Percentiles rank a stretch among this genome's conserved stretches.
Conservation (phyloP, 2,797 vertebrate species). For the Melanotaenia trifasciata region DNA sequence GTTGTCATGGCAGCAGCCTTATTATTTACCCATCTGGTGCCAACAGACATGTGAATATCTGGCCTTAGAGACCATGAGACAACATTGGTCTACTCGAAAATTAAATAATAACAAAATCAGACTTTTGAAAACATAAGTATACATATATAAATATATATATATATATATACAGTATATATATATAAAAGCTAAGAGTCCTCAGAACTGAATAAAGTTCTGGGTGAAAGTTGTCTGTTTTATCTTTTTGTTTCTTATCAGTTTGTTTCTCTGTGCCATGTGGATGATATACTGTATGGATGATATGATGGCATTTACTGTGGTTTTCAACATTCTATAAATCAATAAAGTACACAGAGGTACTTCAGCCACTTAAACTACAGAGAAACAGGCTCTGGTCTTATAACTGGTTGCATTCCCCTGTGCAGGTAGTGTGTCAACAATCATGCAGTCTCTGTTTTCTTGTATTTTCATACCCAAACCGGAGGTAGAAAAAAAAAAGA, state of each 20-base stretch:
- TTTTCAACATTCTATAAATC: conserved; percentile 78
- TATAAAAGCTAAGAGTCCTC: conserved; percentile 73
- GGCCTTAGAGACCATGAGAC: conserved; percentile 74
- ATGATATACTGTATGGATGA: conserved; percentile 82
- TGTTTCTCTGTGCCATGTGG: conserved; percentile 77
- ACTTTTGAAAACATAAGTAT: conserved; percentile 71
- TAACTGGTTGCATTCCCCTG: conserved; percentile 52
- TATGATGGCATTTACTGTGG: conserved; percentile 83
- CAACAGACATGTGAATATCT: conserved; percentile 67
- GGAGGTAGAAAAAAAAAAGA: conserved; percentile 63
- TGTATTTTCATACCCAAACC: conserved; percentile 75
- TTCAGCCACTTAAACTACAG: conserved; percentile 57
- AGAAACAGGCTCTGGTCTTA: conserved; percentile 50
- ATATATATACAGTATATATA: conserved; percentile 57
- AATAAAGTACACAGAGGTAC: conserved; percentile 82
- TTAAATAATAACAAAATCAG: conserved; percentile 61
- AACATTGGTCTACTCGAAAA: conserved; percentile 54
- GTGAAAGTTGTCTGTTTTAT: conserved; percentile 78
- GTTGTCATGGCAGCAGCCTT: conserved; percentile 70
- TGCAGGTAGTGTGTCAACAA: conserved; percentile 65
- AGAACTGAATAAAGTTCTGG: conserved; percentile 85
- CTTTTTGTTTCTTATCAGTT: conserved; percentile 68
- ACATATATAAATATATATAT: conserved; percentile 52
- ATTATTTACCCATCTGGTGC: conserved; percentile 60
- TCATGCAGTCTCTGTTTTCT: conserved; percentile 70